Evolutionary conservation across 2,797 vertebrate genomes (phyloP).

Genomic region (Apogon hyalosoma): DNA sequence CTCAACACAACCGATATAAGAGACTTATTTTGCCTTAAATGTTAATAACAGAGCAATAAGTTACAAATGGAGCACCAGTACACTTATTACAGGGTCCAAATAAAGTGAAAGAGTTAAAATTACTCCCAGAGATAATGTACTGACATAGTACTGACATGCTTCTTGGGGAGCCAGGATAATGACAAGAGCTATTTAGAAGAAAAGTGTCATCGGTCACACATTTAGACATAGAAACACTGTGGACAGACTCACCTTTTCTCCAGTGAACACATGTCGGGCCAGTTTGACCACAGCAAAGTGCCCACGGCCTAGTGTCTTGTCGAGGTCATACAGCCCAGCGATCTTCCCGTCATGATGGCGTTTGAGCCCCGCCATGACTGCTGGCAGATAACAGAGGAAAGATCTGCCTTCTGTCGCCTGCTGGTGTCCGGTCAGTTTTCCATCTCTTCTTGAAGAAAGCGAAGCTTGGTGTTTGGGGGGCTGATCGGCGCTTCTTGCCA

Average conservation of each 20-base stretch:
- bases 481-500: not conserved
- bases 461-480: not conserved
- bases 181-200: not conserved
- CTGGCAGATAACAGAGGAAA: conserved; percentile 21
- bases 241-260: conserved; percentile 87
- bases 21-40: too few species aligned
- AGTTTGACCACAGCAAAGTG: conserved; percentile 99
- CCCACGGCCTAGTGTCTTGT: conserved; percentile 97
- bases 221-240: not conserved
- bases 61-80: too few species aligned
- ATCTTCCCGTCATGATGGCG: conserved; percentile 97
- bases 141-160: too few species aligned
- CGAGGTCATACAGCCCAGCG: conserved; percentile 97
- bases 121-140: too few species aligned
- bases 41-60: too few species aligned
- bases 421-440: conserved; percentile 60
- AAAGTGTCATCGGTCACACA: conserved; percentile 2
- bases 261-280: conserved; percentile 97
- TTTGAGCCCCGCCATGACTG: conserved; percentile 95
- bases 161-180: not conserved
- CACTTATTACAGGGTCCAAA: too few species aligned
- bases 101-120: too few species aligned
- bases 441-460: conserved; percentile 45
- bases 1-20: too few species aligned
- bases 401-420: conserved; percentile 44